A percentile compares a stretch with the other conserved stretches of the same genome.
Conservation (phyloP, 2,113 vertebrate genomes). For the Eptesicus fuscus region DNA sequence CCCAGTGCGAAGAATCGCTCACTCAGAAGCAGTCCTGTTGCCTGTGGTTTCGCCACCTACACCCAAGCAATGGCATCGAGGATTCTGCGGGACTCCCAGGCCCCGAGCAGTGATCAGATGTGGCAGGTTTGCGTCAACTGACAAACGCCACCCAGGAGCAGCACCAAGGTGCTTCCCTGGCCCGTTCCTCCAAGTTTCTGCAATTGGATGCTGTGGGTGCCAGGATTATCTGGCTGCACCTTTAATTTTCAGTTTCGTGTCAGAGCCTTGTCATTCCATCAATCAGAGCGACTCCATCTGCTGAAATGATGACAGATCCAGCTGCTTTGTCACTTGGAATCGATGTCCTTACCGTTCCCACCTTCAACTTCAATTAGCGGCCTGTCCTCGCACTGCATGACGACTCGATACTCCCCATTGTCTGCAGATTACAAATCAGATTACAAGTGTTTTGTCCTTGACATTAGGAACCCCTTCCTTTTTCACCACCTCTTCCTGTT, state of each 20-base stretch:
- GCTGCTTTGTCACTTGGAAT: conserved; percentile 67
- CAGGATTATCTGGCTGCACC: conserved; percentile 53
- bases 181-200: not conserved
- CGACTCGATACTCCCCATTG: conserved; percentile 35
- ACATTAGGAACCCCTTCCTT: conserved; percentile 39
- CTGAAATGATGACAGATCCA: conserved; percentile 59
- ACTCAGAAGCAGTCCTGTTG: not conserved
- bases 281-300: conserved; percentile 61
- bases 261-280: conserved; percentile 57
- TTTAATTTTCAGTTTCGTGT: conserved; percentile 53
- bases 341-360: conserved; percentile 63
- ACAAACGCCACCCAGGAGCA: not conserved
- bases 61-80: not conserved
- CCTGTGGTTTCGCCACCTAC: not conserved
- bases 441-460: conserved; percentile 51
- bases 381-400: conserved; percentile 42
- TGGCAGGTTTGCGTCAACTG: not conserved
- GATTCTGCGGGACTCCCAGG: not conserved
- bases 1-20: not conserved
- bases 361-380: conserved; percentile 43
- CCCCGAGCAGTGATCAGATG: not conserved
- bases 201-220: not conserved
- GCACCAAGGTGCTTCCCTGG: not conserved
- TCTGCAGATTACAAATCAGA: conserved; percentile 35
- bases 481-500: not conserved